Evolutionary conservation across 2,888 invertebrate genomes (phyloP).

Genomic region (Emesis furor): DNA sequence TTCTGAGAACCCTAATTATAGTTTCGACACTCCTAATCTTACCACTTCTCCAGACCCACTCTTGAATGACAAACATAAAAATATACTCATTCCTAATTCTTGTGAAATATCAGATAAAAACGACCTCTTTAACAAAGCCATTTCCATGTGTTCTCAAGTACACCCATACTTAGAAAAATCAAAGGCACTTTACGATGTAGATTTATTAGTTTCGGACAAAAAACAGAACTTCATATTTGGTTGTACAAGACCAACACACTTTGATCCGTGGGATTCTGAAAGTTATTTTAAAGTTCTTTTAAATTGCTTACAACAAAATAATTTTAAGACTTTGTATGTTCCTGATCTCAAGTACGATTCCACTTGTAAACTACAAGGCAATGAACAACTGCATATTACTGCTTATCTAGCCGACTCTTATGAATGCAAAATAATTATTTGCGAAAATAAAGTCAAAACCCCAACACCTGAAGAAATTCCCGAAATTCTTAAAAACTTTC

Average conservation of each 20-base stretch:
- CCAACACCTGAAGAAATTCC: conserved; percentile 51
- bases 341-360: conserved; percentile 70
- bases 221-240: conserved; percentile 71
- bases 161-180: conserved; percentile 68
- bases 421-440: conserved; percentile 74
- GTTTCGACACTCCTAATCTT: not conserved
- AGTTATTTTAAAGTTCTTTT: conserved; percentile 77
- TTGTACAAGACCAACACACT: conserved; percentile 65
- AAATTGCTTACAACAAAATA: conserved; percentile 72
- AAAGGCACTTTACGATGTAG: conserved; percentile 71
- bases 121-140: conserved; percentile 72
- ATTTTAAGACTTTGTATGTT: conserved; percentile 63
- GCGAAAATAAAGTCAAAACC: conserved; percentile 69
- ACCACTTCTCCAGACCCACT: conserved; percentile 69
- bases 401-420: conserved; percentile 74
- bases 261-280: conserved; percentile 75
- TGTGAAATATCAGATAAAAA: conserved; percentile 69
- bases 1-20: not conserved
- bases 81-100: conserved; percentile 72
- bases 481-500: conserved; percentile 74
- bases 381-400: conserved; percentile 74
- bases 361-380: conserved; percentile 66
- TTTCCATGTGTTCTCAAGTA: conserved; percentile 69
- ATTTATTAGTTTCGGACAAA: conserved; percentile 68
- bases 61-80: conserved; percentile 73